Conservation (phyloP, 2,113 vertebrate genomes). For the Dasyprocta punctata region DNA sequence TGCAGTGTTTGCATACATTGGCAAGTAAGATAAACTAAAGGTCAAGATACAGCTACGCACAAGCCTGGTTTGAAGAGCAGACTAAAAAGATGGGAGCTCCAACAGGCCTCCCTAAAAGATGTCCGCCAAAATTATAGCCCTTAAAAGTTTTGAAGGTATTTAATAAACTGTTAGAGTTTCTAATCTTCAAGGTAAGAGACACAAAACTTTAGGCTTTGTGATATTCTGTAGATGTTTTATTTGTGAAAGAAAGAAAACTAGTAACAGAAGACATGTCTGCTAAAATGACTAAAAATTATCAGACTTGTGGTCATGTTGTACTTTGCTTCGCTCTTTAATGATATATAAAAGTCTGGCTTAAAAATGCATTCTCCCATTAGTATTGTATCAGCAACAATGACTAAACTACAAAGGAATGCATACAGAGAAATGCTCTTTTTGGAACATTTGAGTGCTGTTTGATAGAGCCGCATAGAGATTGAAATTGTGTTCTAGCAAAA, state of each 20-base stretch:
- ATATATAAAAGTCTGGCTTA: constrained; percentile 51
- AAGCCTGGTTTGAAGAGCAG: not conserved
- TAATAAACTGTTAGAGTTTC: constrained; percentile 45
- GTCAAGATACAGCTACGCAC: not conserved
- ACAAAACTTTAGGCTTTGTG: constrained; percentile 50
- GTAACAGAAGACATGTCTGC: not conserved
- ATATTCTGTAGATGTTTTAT: constrained; percentile 36
- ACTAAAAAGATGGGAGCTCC: not conserved
- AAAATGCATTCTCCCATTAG: constrained; percentile 42
- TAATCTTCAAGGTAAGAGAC: constrained; percentile 30
- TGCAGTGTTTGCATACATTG: not conserved
- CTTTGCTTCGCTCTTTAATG: constrained; percentile 67
- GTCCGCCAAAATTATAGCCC: not conserved
- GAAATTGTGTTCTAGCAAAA: constrained; percentile 47
- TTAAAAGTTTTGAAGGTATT: constrained; percentile 45
- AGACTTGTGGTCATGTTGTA: constrained; percentile 24
- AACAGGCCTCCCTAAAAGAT: not conserved
- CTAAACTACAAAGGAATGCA: constrained; percentile 23
- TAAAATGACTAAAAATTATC: constrained; percentile 43
- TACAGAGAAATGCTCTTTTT: constrained; percentile 22
- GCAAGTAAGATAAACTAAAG: not conserved
- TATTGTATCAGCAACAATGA: constrained; percentile 55
- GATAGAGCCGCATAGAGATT: not conserved
- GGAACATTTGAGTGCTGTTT: constrained; percentile 3
- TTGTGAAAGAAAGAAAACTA: constrained; percentile 60